phyloP scores from a whole-genome alignment of 1,140 invertebrate species.

The Nephotettix cincticeps region DNA sequence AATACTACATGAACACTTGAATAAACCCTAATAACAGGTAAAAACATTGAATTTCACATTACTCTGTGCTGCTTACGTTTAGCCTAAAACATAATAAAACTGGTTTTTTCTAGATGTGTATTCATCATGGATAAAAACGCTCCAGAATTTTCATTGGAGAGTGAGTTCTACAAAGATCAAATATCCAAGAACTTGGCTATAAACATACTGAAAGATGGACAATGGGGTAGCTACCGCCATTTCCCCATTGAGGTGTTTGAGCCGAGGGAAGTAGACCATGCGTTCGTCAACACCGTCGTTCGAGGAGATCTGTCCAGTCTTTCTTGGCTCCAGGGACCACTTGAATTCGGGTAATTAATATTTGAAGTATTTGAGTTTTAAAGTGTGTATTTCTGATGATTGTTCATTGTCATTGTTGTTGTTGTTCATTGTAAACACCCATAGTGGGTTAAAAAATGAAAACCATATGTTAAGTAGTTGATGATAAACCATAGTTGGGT shows the following conservation, averaged over 20 bases:
- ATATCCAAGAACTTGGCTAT: conserved; percentile 71
- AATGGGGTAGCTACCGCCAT: conserved; percentile 82
- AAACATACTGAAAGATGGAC: conserved; percentile 73
- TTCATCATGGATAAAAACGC: conserved; percentile 64
- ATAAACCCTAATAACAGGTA: too few species aligned
- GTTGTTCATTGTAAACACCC: too few species aligned
- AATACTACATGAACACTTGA: too few species aligned
- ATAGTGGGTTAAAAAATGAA: too few species aligned
- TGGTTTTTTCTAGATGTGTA: conserved; percentile 52
- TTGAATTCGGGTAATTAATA: conserved; percentile 44
- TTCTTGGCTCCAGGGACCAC: conserved; percentile 73
- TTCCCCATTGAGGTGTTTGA: conserved; percentile 52
- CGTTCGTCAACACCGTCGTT: conserved; percentile 72
- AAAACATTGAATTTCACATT: too few species aligned
- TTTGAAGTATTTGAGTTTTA: too few species aligned
- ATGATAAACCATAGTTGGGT: too few species aligned
- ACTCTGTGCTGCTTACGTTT: too few species aligned
- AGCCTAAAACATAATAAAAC: too few species aligned
- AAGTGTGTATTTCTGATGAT: too few species aligned
- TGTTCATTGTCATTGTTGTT: too few species aligned
- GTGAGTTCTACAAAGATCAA: conserved; percentile 64
- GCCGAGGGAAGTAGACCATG: conserved; percentile 58
- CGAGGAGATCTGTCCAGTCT: conserved; percentile 84
- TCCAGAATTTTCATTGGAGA: conserved; percentile 61
- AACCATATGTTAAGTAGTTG: too few species aligned